phyloP scores from a whole-genome alignment of 2,113 vertebrate genomes.

The Lophius piscatorius region DNA sequence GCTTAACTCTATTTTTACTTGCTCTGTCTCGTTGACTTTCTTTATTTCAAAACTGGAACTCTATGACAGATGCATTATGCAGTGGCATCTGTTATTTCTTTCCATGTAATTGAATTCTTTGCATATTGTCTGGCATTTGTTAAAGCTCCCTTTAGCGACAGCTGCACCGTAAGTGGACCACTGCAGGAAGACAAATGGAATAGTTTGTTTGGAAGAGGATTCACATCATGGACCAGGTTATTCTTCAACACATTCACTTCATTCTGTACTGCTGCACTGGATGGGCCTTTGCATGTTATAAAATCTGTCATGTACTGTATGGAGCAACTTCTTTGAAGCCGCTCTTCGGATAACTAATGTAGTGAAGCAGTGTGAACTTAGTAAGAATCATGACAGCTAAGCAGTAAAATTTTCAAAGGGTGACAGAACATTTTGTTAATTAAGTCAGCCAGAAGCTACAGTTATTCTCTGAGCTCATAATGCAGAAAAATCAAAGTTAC shows the following conservation, averaged over 20 bases:
- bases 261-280: neutral
- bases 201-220: no score
- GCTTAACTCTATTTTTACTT: no score
- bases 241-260: neutral
- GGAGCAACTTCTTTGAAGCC: neutral
- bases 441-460: conserved; percentile 15
- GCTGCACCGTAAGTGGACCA: no score
- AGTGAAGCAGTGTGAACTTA: neutral
- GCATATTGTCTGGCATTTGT: no score
- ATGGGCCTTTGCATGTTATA: neutral
- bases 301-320: conserved; percentile 2
- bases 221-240: conserved; percentile 1
- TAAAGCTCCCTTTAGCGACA: no score
- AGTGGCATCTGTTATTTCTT: no score
- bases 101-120: no score
- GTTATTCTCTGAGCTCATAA: neutral
- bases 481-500: conserved; percentile 21
- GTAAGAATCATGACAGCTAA: neutral
- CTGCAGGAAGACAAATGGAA: no score
- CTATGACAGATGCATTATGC: no score
- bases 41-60: no score
- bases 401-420: conserved; percentile 3
- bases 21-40: no score
- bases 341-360: conserved; percentile 2
- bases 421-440: conserved; percentile 29